A percentile compares a stretch with the other conserved stretches of the same genome.
Evolutionary conservation across 2,113 vertebrate species (phyloP).

Genomic region (Antechinus stuartii): DNA sequence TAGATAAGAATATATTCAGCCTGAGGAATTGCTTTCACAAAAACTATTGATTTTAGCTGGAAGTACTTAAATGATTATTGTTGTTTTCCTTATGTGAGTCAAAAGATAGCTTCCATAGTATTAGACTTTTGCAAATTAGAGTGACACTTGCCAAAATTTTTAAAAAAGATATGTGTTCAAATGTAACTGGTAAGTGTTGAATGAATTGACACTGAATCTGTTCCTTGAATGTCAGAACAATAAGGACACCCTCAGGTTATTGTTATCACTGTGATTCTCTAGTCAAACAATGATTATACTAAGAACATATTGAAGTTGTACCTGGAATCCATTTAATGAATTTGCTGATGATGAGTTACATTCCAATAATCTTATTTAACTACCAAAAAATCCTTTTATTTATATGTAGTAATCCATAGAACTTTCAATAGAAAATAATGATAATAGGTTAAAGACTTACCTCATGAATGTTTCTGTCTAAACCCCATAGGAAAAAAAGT

Average conservation of each 20-base stretch:
- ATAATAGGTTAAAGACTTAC: too few relatives aligned
- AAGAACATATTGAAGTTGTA: not conserved
- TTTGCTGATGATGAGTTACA: not conserved
- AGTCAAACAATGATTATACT: not conserved
- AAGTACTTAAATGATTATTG: conserved; percentile 25
- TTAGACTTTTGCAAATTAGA: conserved; percentile 16
- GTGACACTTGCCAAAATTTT: not conserved
- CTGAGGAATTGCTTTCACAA: conserved; percentile 53
- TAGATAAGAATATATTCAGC: conserved; percentile 54
- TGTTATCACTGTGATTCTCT: not conserved
- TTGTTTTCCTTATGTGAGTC: not conserved
- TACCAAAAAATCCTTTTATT: not conserved
- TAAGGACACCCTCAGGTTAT: not conserved
- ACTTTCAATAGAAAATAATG: too few relatives aligned
- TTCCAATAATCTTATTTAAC: not conserved
- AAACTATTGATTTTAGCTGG: conserved; percentile 19
- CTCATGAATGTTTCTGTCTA: too few relatives aligned
- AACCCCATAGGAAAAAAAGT: too few relatives aligned
- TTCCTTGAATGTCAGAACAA: not conserved
- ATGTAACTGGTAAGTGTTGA: not conserved
- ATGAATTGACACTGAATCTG: not conserved
- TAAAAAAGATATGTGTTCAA: not conserved
- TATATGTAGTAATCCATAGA: not conserved
- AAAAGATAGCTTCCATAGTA: not conserved
- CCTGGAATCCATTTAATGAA: not conserved